Evolutionary conservation across 2,113 vertebrate species (phyloP).

Genomic region (Colaptes auratus): DNA sequence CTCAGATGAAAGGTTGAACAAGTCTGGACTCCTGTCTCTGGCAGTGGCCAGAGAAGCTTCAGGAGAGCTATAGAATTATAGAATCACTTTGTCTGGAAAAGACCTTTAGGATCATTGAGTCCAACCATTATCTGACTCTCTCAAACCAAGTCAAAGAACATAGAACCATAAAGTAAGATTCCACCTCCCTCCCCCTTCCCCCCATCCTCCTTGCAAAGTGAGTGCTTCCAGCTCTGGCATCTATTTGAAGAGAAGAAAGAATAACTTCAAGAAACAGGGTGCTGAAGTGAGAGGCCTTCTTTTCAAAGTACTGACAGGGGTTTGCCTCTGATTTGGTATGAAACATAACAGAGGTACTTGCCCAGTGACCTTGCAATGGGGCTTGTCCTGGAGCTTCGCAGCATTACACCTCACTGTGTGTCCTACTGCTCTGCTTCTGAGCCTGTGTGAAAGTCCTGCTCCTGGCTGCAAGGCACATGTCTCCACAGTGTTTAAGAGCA

Average conservation of each 20-base stretch:
- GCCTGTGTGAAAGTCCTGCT: background rate
- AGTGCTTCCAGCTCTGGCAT: background rate
- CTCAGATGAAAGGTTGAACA: conserved; percentile 30
- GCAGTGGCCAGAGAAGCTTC: background rate
- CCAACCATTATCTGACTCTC: no score
- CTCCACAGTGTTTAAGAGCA: background rate
- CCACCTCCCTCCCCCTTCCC: background rate
- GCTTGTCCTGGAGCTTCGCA: background rate
- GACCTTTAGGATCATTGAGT: no score
- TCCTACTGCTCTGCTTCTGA: background rate
- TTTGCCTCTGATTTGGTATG: background rate
- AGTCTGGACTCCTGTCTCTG: conserved; percentile 18
- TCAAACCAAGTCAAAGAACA: background rate
- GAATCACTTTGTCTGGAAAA: background rate
- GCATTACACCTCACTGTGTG: background rate
- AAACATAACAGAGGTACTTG: background rate
- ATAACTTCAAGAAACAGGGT: background rate
- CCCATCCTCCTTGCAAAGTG: background rate
- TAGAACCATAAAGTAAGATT: background rate
- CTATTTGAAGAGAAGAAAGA: background rate
- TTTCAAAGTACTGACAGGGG: background rate
- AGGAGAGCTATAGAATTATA: background rate
- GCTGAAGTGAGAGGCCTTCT: background rate
- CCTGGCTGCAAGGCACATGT: background rate
- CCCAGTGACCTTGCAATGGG: background rate